Evolutionary conservation across 2,113 vertebrate genomes (phyloP).

Genomic region (Chamaea fasciata): DNA sequence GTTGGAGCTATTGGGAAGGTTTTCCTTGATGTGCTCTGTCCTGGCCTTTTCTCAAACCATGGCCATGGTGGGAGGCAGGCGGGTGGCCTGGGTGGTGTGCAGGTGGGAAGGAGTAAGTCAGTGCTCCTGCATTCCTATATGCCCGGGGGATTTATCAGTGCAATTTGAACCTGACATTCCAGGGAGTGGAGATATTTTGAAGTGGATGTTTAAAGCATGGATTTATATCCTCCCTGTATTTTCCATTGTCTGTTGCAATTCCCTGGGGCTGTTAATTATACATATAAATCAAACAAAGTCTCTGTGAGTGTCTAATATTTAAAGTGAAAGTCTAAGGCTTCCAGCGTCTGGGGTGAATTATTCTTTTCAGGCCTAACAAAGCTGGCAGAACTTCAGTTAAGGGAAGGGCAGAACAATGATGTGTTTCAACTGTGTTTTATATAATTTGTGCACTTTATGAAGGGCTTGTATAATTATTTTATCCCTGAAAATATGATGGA

Average conservation of each 20-base stretch:
- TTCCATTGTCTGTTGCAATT: slow-evolving; percentile 40
- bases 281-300: slow-evolving; percentile 37
- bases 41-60: not conserved
- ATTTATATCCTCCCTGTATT: slow-evolving; percentile 39
- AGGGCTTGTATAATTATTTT: slow-evolving; percentile 17
- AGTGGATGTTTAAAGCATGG: not conserved
- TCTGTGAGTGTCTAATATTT: slow-evolving; percentile 37
- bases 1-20: not conserved
- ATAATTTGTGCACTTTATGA: slow-evolving; percentile 5
- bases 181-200: slow-evolving; percentile 8
- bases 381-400: slow-evolving; percentile 44
- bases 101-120: not conserved
- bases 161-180: slow-evolving; percentile 31
- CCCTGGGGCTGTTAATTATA: slow-evolving; percentile 35
- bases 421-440: slow-evolving; percentile 35
- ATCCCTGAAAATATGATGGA: not conserved
- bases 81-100: not conserved
- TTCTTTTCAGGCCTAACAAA: slow-evolving; percentile 49
- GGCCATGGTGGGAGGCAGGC: not conserved
- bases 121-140: not conserved
- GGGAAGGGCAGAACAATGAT: slow-evolving; percentile 24
- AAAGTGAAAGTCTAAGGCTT: slow-evolving; percentile 56
- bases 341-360: not conserved
- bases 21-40: not conserved
- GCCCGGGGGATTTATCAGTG: not conserved